phyloP scores from a whole-genome alignment of 2,113 vertebrate species.

The Nothoprocta perdicaria region DNA sequence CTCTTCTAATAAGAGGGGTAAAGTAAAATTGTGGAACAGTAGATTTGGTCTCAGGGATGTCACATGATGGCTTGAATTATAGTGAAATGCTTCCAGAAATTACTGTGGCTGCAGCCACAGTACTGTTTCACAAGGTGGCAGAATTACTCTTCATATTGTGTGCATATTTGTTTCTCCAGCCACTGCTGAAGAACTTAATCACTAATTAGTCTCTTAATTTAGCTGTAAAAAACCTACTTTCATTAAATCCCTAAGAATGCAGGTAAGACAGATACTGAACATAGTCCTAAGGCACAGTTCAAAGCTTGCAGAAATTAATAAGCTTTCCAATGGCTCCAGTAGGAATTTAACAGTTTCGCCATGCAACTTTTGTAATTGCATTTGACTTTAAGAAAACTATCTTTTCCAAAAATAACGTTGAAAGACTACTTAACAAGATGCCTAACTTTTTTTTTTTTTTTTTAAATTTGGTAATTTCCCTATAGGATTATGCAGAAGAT shows the following conservation, averaged over 20 bases:
- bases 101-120: slow-evolving; percentile 25
- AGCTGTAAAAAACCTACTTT: background rate
- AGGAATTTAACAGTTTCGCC: background rate
- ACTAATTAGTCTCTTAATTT: background rate
- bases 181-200: background rate
- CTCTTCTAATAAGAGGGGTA: background rate
- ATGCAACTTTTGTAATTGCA: background rate
- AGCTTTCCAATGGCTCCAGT: background rate
- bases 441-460: no score
- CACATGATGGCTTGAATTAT: background rate
- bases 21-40: background rate
- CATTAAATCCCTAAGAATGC: background rate
- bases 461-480: background rate
- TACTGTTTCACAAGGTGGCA: slow-evolving; percentile 76
- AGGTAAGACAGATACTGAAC: background rate
- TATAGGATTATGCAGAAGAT: no score
- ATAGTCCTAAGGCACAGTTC: background rate
- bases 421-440: background rate
- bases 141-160: slow-evolving; percentile 11
- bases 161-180: background rate
- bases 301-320: background rate
- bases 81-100: background rate
- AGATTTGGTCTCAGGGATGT: background rate
- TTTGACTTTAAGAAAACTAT: background rate
- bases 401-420: background rate